Evolutionary conservation across 2,888 invertebrate genomes (phyloP).

Genomic region (Cheilosia impressa): DNA sequence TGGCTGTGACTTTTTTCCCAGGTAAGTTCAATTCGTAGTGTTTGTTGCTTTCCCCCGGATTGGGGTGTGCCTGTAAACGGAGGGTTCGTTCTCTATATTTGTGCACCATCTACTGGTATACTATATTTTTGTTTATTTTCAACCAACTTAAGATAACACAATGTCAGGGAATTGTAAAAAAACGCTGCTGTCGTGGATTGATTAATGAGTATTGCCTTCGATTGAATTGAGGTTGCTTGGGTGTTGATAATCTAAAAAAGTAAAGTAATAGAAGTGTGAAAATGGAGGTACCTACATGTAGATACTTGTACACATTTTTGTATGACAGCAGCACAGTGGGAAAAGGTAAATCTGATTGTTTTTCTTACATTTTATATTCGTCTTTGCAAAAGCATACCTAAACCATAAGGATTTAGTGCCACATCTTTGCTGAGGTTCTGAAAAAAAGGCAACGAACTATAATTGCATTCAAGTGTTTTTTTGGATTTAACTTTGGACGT

Average conservation of each 20-base stretch:
- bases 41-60: neutral
- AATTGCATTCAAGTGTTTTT: slow-evolving; percentile 1
- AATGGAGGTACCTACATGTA: neutral
- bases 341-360: neutral
- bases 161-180: slow-evolving; percentile 45
- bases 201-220: slow-evolving; percentile 62
- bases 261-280: slow-evolving; percentile 14
- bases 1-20: slow-evolving; percentile 40
- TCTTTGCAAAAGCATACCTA: slow-evolving; percentile 11
- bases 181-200: slow-evolving; percentile 47
- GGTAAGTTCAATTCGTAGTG: slow-evolving; percentile 28
- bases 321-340: neutral
- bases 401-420: slow-evolving; percentile 21
- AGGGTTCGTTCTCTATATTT: slow-evolving; percentile 14
- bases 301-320: neutral
- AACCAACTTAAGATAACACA: slow-evolving; percentile 57
- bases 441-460: neutral
- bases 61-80: slow-evolving; percentile 40
- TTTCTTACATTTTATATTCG: slow-evolving; percentile 7
- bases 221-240: slow-evolving; percentile 50
- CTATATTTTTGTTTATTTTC: slow-evolving; percentile 57
- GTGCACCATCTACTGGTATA: slow-evolving; percentile 54
- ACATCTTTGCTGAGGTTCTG: slow-evolving; percentile 18
- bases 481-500: neutral
- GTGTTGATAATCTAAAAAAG: slow-evolving; percentile 28